Conservation (phyloP, 2,113 vertebrate species). For the Irena cyanogastra region DNA sequence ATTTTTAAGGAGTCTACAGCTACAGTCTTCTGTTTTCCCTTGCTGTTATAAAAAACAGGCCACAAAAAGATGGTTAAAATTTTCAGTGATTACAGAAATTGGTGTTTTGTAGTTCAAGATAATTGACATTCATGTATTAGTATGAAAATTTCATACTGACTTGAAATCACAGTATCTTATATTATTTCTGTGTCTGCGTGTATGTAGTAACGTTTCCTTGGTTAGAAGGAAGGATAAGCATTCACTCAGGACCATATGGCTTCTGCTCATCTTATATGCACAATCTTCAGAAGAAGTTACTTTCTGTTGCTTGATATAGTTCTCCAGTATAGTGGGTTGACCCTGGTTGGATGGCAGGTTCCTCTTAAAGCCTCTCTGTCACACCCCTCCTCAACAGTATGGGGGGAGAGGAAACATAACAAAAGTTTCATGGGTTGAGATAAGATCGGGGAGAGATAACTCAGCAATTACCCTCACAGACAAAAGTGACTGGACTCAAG, state of each 20-base stretch:
- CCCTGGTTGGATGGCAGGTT: background rate
- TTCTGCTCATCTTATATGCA: background rate
- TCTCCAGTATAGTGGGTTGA: background rate
- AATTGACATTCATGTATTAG: background rate
- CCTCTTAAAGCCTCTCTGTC: background rate
- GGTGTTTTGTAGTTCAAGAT: background rate
- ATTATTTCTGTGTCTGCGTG: background rate
- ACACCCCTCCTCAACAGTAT: background rate
- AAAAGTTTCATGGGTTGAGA: background rate
- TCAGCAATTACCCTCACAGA: background rate
- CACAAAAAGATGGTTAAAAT: background rate
- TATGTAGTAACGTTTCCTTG: background rate
- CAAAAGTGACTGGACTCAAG: fast-evolving
- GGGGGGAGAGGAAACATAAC: background rate
- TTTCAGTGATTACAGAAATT: background rate
- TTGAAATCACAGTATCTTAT: background rate
- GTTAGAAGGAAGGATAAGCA: background rate
- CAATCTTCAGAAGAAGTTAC: background rate
- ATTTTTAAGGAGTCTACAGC: background rate
- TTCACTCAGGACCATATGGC: background rate
- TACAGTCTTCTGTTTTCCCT: background rate
- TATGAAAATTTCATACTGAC: background rate
- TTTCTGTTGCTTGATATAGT: background rate
- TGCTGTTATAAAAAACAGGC: background rate
- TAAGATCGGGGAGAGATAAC: background rate